Percentiles rank a stretch among this genome's conserved stretches.
These are phyloP conservation scores for Geotrupes spiniger DNA, from an alignment of 2,888 invertebrate genomes.

Conservation along the genomic window DNA sequence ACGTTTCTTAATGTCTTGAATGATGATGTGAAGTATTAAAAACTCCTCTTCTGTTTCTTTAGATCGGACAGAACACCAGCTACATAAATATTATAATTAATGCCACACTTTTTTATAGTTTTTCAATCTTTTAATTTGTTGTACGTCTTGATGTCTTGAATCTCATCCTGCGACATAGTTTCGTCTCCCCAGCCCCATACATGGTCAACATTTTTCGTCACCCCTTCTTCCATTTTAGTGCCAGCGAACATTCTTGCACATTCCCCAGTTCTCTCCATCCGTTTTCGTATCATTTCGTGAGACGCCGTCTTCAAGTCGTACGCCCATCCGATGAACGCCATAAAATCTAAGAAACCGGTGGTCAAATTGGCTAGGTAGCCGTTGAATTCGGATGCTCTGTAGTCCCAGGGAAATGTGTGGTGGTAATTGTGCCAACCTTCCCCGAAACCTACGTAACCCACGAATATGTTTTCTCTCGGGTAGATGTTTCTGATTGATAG, in stretches of 20 bases:
- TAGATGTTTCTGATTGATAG: conserved; percentile 60
- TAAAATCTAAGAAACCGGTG: conserved; percentile 76
- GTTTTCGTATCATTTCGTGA: conserved; percentile 54
- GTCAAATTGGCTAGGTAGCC: conserved; percentile 63
- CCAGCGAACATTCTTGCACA: conserved; percentile 39
- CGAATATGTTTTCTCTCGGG: conserved; percentile 68
- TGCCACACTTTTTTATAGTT: too few relatives aligned
- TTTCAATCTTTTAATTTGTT: neutral
- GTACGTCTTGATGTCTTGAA: neutral
- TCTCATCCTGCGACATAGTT: conserved; percentile 54
- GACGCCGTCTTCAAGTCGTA: conserved; percentile 70
- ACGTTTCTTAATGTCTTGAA: too few relatives aligned
- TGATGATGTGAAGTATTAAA: too few relatives aligned
- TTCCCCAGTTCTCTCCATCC: conserved; percentile 60
- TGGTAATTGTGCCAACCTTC: too few relatives aligned
- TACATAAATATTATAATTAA: too few relatives aligned
- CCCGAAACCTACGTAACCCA: conserved; percentile 76
- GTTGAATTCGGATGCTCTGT: conserved; percentile 55
- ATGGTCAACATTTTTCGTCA: too few relatives aligned
- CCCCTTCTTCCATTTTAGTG: neutral
- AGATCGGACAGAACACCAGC: too few relatives aligned
- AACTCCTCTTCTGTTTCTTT: too few relatives aligned
- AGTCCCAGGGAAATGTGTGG: conserved; percentile 62
- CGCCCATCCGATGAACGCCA: conserved; percentile 77
- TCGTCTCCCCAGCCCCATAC: conserved; percentile 66